These are phyloP conservation scores for Sula dactylatra DNA, from an alignment of 2,113 vertebrate genomes.

Conservation along the genomic window DNA sequence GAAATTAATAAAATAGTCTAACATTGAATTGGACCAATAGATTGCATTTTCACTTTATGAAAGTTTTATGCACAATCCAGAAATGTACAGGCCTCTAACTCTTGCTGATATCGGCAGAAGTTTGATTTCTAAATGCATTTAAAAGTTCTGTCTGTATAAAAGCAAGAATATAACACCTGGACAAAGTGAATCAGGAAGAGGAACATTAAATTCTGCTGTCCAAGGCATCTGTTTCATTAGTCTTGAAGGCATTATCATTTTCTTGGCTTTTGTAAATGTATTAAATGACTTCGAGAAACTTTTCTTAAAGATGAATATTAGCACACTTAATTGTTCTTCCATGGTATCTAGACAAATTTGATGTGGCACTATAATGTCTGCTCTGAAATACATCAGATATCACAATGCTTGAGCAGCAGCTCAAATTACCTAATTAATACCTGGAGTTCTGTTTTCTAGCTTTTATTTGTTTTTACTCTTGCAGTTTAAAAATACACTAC, in stretches of 20 bases:
- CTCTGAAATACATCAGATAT: background rate
- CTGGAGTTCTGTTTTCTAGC: background rate
- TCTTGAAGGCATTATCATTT: background rate
- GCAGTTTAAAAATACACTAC: background rate
- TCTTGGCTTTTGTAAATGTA: background rate
- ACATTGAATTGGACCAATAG: background rate
- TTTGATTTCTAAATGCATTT: background rate
- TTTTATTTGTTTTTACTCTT: background rate
- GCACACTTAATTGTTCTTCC: background rate
- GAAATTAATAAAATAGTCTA: background rate
- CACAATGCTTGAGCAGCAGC: background rate
- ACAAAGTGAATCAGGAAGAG: background rate
- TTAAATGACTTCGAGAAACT: background rate
- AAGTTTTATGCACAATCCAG: background rate
- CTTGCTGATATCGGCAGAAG: background rate
- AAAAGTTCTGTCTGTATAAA: background rate
- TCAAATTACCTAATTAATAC: background rate
- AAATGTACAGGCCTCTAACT: background rate
- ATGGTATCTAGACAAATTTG: background rate
- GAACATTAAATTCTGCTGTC: background rate
- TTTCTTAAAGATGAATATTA: background rate
- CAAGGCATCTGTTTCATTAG: background rate
- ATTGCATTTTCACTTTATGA: background rate
- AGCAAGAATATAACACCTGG: background rate
- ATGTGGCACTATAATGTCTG: background rate